Evolutionary conservation across 2,888 invertebrate species (phyloP).

Genomic region (Cantharis rufa): DNA sequence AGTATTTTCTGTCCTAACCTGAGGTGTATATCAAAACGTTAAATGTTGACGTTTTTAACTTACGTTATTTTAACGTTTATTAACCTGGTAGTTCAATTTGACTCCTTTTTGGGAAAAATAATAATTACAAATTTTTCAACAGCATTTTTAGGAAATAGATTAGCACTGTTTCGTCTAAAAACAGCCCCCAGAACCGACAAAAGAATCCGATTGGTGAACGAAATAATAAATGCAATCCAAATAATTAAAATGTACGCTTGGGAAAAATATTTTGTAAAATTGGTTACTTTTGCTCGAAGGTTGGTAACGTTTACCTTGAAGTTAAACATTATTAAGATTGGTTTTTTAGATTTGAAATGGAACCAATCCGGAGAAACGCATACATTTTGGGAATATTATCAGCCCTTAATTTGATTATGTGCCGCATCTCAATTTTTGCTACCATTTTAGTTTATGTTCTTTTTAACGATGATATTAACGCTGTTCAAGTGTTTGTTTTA

Average conservation of each 20-base stretch:
- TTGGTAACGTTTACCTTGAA: conserved; percentile 58
- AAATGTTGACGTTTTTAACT: too few species aligned
- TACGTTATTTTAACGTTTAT: too few species aligned
- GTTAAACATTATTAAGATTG: neutral
- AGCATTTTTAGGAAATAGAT: neutral
- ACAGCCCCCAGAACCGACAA: conserved; percentile 88
- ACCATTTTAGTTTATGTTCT: conserved; percentile 67
- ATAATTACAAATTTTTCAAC: too few species aligned
- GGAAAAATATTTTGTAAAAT: conserved; percentile 67
- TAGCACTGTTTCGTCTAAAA: conserved; percentile 59
- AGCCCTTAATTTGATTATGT: conserved; percentile 68
- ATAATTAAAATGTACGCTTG: conserved; percentile 69
- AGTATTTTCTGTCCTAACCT: conserved; percentile 14
- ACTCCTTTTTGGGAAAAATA: too few species aligned
- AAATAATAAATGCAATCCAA: conserved; percentile 81
- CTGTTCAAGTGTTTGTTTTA: conserved; percentile 73
- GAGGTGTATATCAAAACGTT: too few species aligned
- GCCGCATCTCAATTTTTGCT: conserved; percentile 71
- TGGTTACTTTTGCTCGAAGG: conserved; percentile 72
- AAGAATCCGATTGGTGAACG: conserved; percentile 88
- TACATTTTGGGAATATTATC: conserved; percentile 61
- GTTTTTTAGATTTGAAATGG: conserved; percentile 55
- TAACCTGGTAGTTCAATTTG: too few species aligned
- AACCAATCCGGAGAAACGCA: conserved; percentile 50
- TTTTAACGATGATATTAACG: conserved; percentile 64